Conservation (phyloP, 1,140 invertebrate species). For the Drosophila melanica region DNA sequence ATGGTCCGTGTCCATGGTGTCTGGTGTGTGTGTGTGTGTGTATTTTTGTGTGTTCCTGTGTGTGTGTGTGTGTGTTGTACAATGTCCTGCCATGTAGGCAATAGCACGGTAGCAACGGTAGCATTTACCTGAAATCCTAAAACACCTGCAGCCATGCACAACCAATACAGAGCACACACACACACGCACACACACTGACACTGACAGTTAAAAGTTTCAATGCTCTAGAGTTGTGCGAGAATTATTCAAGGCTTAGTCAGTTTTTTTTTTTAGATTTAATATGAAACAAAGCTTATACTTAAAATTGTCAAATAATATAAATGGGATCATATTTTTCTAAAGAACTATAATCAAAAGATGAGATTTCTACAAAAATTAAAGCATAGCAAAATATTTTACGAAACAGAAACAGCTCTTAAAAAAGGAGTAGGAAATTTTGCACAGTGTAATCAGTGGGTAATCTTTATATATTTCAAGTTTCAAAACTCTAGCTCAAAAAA, state of each 20-base stretch:
- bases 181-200: constrained; percentile 16
- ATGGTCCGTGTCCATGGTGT: constrained; percentile 58
- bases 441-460: no score
- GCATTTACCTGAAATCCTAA: constrained; percentile 13
- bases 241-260: neutral
- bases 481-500: no score
- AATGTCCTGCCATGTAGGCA: constrained; percentile 19
- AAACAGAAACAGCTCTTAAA: neutral
- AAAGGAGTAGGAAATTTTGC: no score
- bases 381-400: neutral
- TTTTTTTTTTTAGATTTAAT: neutral
- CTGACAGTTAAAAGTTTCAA: neutral
- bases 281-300: no score
- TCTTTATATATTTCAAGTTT: no score
- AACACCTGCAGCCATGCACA: constrained; percentile 25
- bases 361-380: neutral
- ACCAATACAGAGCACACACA: constrained; percentile 18
- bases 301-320: no score
- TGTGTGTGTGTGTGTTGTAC: constrained; percentile 28
- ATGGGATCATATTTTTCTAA: no score
- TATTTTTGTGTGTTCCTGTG: constrained; percentile 32
- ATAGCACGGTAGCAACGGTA: constrained; percentile 26
- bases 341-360: no score
- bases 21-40: constrained; percentile 45
- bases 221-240: constrained; percentile 16